Conservation (phyloP, 1,140 invertebrate species). For the Cheumatopsyche charites region DNA sequence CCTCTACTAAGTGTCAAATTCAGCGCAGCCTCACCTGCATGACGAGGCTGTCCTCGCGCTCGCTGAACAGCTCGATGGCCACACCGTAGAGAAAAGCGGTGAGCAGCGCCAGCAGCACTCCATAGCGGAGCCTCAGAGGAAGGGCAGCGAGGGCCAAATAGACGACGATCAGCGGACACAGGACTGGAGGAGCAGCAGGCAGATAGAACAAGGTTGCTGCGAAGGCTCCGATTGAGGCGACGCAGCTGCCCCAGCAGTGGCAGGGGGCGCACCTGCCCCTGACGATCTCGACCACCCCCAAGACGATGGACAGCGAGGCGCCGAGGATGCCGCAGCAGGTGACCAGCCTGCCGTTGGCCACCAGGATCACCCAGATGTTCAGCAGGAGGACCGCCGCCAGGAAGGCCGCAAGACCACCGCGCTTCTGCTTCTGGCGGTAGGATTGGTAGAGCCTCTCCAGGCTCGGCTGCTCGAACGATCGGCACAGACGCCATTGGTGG, state of each 20-base stretch:
- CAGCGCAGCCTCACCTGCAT: slow-evolving; percentile 59
- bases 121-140: slow-evolving; percentile 73
- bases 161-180: slow-evolving; percentile 82
- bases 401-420: slow-evolving; percentile 78
- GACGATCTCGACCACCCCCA: slow-evolving; percentile 62
- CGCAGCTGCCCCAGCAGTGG: slow-evolving; percentile 56
- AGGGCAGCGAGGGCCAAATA: slow-evolving; percentile 86
- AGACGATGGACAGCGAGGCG: slow-evolving; percentile 61
- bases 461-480: slow-evolving; percentile 60
- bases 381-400: slow-evolving; percentile 66
- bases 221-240: slow-evolving; percentile 60
- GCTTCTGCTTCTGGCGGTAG: slow-evolving; percentile 76
- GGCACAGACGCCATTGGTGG: slow-evolving; percentile 18
- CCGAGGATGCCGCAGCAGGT: slow-evolving; percentile 55
- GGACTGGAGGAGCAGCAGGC: slow-evolving; percentile 52
- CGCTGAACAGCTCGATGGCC: slow-evolving; percentile 56
- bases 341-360: slow-evolving; percentile 60
- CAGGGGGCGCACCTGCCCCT: slow-evolving; percentile 55
- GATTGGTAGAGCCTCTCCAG: slow-evolving; percentile 77
- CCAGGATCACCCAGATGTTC: slow-evolving; percentile 65
- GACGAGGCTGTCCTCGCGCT: slow-evolving; percentile 58
- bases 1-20: too few relatives aligned
- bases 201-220: not conserved
- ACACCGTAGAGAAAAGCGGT: slow-evolving; percentile 51
- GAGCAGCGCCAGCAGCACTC: slow-evolving; percentile 59